phyloP scores from a whole-genome alignment of 2,888 invertebrate genomes.

The Orthosia incerta region DNA sequence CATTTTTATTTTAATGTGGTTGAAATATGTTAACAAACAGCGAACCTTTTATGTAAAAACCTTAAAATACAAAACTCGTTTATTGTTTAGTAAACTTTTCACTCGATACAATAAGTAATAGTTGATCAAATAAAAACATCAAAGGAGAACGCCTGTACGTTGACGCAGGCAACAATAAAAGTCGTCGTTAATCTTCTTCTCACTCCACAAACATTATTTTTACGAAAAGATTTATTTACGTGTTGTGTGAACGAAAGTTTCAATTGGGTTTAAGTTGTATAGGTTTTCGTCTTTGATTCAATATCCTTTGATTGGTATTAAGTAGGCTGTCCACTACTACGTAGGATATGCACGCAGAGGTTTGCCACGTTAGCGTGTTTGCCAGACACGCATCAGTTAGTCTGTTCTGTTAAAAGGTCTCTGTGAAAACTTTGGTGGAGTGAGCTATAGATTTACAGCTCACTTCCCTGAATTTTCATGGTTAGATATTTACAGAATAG shows the following conservation, averaged over 20 bases:
- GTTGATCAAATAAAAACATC: conserved; percentile 50
- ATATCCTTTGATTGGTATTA: conserved; percentile 4
- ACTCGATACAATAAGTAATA: conserved; percentile 39
- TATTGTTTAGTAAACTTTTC: conserved; percentile 32
- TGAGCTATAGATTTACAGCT: too few species aligned
- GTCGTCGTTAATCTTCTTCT: conserved; percentile 58
- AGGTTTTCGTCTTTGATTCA: not conserved
- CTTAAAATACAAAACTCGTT: not conserved
- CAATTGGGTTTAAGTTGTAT: conserved; percentile 13
- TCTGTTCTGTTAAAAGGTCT: too few species aligned
- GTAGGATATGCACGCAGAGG: not conserved
- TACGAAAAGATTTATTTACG: conserved; percentile 42
- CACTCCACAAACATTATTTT: conserved; percentile 47
- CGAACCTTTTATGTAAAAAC: not conserved
- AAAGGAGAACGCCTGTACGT: conserved; percentile 25
- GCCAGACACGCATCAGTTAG: not conserved
- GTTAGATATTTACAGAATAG: too few species aligned
- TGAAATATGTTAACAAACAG: not conserved
- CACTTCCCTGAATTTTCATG: too few species aligned
- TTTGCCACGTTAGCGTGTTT: not conserved
- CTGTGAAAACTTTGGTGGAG: too few species aligned
- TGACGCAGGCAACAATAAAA: conserved; percentile 57
- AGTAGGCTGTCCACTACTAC: not conserved
- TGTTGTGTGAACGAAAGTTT: conserved; percentile 5
- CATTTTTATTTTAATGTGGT: not conserved